phyloP scores from a whole-genome alignment of 2,797 vertebrate species.

The Schizopygopsis pylzovi region DNA sequence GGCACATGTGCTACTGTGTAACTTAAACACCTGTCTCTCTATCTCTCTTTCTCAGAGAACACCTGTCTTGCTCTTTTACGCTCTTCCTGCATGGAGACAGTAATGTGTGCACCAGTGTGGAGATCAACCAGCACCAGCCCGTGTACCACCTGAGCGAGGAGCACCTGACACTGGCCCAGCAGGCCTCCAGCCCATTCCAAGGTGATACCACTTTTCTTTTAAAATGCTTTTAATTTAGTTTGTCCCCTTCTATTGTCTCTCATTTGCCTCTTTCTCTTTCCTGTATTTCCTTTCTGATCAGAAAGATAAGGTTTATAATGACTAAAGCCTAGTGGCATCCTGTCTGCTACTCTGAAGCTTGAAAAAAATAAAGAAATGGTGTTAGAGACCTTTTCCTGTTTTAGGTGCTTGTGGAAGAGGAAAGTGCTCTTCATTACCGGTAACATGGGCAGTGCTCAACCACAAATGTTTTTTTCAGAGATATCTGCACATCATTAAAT shows the following conservation, averaged over 20 bases:
- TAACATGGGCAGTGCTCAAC: neutral
- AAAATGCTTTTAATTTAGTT: neutral
- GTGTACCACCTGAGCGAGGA: constrained; percentile 96
- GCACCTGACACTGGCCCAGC: constrained; percentile 93
- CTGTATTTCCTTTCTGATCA: neutral
- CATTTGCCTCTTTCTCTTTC: neutral
- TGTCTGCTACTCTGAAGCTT: neutral
- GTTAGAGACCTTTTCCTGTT: neutral
- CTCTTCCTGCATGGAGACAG: constrained; percentile 98
- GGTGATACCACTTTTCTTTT: constrained; percentile 73
- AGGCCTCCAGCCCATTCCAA: constrained; percentile 95
- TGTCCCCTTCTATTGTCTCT: neutral
- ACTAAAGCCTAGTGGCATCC: neutral
- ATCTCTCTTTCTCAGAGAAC: constrained; percentile 81
- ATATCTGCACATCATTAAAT: constrained; percentile 2
- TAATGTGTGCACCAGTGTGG: constrained; percentile 98
- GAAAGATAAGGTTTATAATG: constrained; percentile 7
- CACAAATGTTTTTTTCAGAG: neutral
- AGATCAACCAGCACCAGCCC: constrained; percentile 98
- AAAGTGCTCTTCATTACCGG: constrained; percentile 31
- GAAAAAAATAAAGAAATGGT: constrained; percentile 16
- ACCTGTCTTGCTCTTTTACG: constrained; percentile 96
- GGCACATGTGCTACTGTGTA: neutral
- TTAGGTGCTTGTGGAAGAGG: neutral
- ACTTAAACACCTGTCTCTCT: neutral